Base-by-base conservation (phyloP, 2,797 vertebrate species). In the Parauchenoglanis ngamensis region DNA sequence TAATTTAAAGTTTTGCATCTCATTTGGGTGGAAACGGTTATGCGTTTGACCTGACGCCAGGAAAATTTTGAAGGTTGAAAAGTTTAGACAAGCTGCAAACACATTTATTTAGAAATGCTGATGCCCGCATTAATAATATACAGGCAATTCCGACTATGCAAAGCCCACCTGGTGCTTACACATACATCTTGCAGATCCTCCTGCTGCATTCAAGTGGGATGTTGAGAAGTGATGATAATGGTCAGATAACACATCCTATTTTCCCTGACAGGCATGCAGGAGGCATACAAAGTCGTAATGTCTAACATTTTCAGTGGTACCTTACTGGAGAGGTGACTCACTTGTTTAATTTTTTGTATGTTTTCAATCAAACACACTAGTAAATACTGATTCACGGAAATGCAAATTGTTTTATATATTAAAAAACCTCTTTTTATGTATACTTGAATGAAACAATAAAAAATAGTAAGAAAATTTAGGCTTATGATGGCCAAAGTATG, bases 111-210 rank as follows among this genome's bases (percentile, higher is more conserved):
- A 77, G 79, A 77, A 80, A 21, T 54, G 31, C 70, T 77, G 67
- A 61, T 59, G 78, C 73, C 46, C 17, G 40, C 63, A 31, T 7
- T 59, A 92, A 92, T 89, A 82, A 89, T 70, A 85, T 87, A 79
- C 28, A 87, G 81, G 87, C 49, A 73, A 85, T 89, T 80, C 86
- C 25, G 19, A 23, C 49, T 80, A 52, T 67, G 89, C 52, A 57
- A 86, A 85, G 56, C 76, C 80, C 87, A 89, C 85, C 89, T 85
- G 68, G 86, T 73, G 44, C 77, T 82, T 72, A 61, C 46, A 75
- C 86, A 65, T 25, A 82, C 68, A 82, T 31, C 86, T 81, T 5
- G 0, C 78, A 63, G 67, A 82, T 82, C 68, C 56, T 81, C 21
- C 35, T 75, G 57, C 85, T 57, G 70, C 57, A 73, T 85, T 85